A percentile compares a stretch with the other conserved stretches of the same genome.
Evolutionary conservation across 2,888 invertebrate genomes (phyloP).

Genomic region (Drosophila pullipes): DNA sequence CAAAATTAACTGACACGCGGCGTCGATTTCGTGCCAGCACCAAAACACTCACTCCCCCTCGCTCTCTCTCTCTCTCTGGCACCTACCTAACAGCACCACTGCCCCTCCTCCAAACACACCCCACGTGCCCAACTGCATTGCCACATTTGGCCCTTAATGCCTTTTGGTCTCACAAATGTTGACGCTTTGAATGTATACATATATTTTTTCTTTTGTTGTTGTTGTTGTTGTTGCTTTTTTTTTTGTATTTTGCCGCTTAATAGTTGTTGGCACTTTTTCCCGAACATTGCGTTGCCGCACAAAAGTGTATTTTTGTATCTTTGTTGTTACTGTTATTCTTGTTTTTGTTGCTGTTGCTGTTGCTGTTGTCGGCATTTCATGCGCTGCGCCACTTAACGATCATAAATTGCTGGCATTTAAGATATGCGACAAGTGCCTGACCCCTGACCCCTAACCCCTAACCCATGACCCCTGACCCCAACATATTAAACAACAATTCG

Average conservation of each 20-base stretch:
- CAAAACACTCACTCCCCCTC: neutral
- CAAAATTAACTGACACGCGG: slow-evolving; percentile 68
- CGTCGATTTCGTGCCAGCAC: slow-evolving; percentile 52
- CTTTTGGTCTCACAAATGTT: slow-evolving; percentile 18
- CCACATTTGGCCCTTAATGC: slow-evolving; percentile 9
- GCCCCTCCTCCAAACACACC: too few species aligned
- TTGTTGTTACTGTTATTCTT: slow-evolving; percentile 5
- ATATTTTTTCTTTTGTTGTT: neutral
- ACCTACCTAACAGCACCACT: neutral
- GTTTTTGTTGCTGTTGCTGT: slow-evolving; percentile 6
- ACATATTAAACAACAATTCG: neutral
- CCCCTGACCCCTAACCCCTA: neutral
- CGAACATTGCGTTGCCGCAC: slow-evolving; percentile 6
- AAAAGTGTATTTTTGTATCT: slow-evolving; percentile 10
- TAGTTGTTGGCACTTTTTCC: slow-evolving; percentile 30
- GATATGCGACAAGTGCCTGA: slow-evolving; percentile 58
- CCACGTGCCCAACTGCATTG: slow-evolving; percentile 4
- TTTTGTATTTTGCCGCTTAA: slow-evolving; percentile 17
- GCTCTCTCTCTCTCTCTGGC: too few species aligned
- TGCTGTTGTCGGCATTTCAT: slow-evolving; percentile 35
- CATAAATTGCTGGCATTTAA: slow-evolving; percentile 60
- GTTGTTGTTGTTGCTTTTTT: neutral
- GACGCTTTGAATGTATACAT: slow-evolving; percentile 28
- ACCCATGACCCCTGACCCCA: neutral
- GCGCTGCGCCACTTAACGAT: slow-evolving; percentile 58